Evolutionary conservation across 2,113 vertebrate species (phyloP), one percentile per base, ranked within the genome.

Genomic region (Nothoprocta pentlandii): DNA sequence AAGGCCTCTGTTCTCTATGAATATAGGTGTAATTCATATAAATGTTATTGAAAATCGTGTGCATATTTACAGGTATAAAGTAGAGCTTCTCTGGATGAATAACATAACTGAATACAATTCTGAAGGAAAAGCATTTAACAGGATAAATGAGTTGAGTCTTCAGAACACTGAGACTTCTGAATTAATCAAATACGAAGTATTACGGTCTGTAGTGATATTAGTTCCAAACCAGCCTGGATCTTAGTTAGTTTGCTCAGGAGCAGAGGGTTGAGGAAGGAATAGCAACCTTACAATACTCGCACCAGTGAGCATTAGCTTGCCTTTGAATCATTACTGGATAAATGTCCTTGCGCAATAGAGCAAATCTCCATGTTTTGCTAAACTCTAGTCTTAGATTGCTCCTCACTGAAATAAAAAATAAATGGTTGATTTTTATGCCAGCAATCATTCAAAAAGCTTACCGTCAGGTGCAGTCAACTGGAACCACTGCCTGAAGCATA

Each of bases 31-130:
- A 85, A 61, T 42, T 89, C n/a, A 58, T 79, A 28, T 32, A 78
- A 85, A 82, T 64, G 67, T 61, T 85, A 87, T 32, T 90, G 82
- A 47, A 74, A 94, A 69, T 85, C 51, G 21, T 78, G 61, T 71
- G 69, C 16, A 28, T 82, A 91, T 90, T 97, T 96, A 89, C 87
- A 92, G 82, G 62, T 87, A 59, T 86, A 47, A 63, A 14, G 21
- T 12, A 34, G 46, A 69, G 28, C 46, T 42, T 88, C 28, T 66
- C 66, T 73, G 64, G 77, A 71, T 46, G 36, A 76, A n/a, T 62
- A 81, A 16, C 69, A 62, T 56, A 61, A 21, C 15, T 77, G 56
- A 92, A 71, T 19, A 68, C 21, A 86, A 16, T 34, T 67, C 28
- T 51, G 36, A 75, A 88, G 53, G 34, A 93, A 25, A 20, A 39